phyloP scores from a whole-genome alignment of 1,140 invertebrate genomes.

The Nephila pilipes region DNA sequence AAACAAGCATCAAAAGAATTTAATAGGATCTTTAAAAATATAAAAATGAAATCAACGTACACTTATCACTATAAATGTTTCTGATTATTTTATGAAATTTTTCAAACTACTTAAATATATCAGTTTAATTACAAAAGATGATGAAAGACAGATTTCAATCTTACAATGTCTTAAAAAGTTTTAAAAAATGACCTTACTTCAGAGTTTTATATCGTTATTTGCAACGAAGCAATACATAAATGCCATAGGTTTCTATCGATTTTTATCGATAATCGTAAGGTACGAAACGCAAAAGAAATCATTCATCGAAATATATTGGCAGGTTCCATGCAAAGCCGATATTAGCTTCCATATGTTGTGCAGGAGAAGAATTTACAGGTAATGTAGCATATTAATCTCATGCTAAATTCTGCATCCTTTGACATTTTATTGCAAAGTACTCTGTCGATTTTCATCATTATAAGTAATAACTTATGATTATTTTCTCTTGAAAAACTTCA shows the following conservation, averaged over 20 bases:
- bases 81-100: too few species aligned
- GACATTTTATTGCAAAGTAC: not conserved
- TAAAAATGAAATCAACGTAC: too few species aligned
- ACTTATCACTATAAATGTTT: too few species aligned
- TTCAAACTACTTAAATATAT: too few species aligned
- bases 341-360: not conserved
- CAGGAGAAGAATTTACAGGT: slow-evolving; percentile 25
- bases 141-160: too few species aligned
- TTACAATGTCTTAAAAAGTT: not conserved
- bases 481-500: too few species aligned
- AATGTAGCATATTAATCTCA: slow-evolving; percentile 40
- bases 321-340: slow-evolving; percentile 2
- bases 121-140: too few species aligned
- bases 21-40: too few species aligned
- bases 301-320: slow-evolving; percentile 23
- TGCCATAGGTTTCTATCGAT: not conserved
- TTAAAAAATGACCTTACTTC: not conserved
- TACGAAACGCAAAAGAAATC: not conserved
- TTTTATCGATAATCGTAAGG: slow-evolving; percentile 13
- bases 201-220: not conserved
- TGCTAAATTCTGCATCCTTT: not conserved
- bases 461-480: too few species aligned
- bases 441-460: not conserved
- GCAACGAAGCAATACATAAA: not conserved
- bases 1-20: too few species aligned